Evolutionary conservation across 2,113 vertebrate genomes (phyloP), one percentile per base, ranked within the genome.

Genomic region (Anarrhichthys ocellatus): DNA sequence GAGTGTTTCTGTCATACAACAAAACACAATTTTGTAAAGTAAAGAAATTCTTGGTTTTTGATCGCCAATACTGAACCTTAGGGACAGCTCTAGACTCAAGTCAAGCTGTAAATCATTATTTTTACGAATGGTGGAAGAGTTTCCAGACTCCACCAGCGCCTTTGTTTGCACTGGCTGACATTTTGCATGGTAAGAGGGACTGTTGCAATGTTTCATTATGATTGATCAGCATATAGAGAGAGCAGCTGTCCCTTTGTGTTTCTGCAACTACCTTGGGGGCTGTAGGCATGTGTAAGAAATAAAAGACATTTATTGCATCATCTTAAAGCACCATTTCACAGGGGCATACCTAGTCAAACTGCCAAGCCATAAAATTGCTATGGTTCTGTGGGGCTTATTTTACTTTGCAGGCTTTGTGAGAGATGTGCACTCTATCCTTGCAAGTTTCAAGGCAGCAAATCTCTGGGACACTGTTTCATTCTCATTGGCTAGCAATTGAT

Each of bases 251-350:
- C 63, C 82, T 90, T 88, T 91, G 88, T 92, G 84, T 88, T 76
- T 86, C 66, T 76, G 78, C 84, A 77, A 72, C 78, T 74, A 82
- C 76, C 83, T 78, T n/a, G 65, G 80, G 80, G 80, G 73, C 82
- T 82, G 65, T 78, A 85, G 66, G 74, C 78, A 78, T 84, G 80
- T 89, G 82, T 83, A 82, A 64, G 73, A 89, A 89, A 91, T 81
- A 87, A 86, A 90, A 88, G 81, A 81, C 86, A 78, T 90, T 81
- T 76, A 89, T 92, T 89, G 87, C 87, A 80, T 91, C 87, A 92
- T 80, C 83, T 89, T 82, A 84, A 85, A 91, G 76, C 73, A 71
- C 80, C 58, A 73, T 91, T 91, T 88, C 87, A 88, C 72, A 72
- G 73, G 82, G 73, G 78, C 71, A 84, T 82, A 87, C 86, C 63